These are phyloP conservation scores for Carabus problematicus DNA, from an alignment of 2,888 invertebrate species.

Conservation along the genomic window DNA sequence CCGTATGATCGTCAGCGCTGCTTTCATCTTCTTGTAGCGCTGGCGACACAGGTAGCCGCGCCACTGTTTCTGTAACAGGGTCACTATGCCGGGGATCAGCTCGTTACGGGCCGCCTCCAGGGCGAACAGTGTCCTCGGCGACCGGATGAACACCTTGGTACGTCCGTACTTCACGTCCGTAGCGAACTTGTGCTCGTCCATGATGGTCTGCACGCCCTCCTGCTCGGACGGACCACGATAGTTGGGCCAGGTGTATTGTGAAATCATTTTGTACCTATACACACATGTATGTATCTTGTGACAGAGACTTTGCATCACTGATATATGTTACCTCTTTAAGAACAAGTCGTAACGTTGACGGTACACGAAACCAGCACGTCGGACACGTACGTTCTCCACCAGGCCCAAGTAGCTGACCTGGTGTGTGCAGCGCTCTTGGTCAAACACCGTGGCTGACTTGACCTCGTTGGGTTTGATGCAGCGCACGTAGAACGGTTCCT, in stretches of 20 bases:
- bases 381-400: conserved; percentile 93
- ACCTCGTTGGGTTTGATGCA: conserved; percentile 97
- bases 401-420: conserved; percentile 88
- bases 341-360: conserved; percentile 93
- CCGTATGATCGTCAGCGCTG: conserved; percentile 80
- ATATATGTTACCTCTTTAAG: conserved; percentile 71
- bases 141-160: conserved; percentile 94
- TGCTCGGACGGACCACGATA: conserved; percentile 78
- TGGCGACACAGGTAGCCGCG: conserved; percentile 73
- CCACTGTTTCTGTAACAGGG: conserved; percentile 95
- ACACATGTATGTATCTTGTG: neutral
- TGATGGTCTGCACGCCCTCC: conserved; percentile 85
- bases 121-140: conserved; percentile 88
- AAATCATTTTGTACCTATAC: conserved; percentile 93
- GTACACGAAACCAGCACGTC: conserved; percentile 97
- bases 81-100: conserved; percentile 89
- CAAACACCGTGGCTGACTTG: conserved; percentile 86
- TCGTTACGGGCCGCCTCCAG: conserved; percentile 87
- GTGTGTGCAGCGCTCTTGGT: conserved; percentile 78
- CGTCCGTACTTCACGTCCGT: conserved; percentile 93
- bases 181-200: conserved; percentile 78
- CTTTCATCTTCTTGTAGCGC: conserved; percentile 84
- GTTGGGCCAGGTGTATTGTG: conserved; percentile 96
- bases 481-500: conserved; percentile 96
- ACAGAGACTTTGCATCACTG: neutral